A percentile compares a stretch with the other conserved stretches of the same genome.
These are phyloP conservation scores for Bombus pascuorum DNA, from an alignment of 1,140 invertebrate species.

Conservation along the genomic window DNA sequence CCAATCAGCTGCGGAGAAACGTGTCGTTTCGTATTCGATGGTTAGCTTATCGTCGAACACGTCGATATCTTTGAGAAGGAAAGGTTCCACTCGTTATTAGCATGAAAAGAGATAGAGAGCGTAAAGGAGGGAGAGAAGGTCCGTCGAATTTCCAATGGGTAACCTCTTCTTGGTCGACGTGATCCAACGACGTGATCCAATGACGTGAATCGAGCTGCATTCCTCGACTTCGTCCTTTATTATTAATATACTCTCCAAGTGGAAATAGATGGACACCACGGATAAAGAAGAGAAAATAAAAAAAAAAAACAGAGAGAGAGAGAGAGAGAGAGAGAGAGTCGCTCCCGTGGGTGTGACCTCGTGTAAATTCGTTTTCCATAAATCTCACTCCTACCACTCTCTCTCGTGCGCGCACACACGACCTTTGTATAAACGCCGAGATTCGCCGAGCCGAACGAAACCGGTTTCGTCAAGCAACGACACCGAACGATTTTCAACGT, in stretches of 20 bases:
- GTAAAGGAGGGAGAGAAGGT: neutral
- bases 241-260: slow-evolving; percentile 13
- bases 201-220: neutral
- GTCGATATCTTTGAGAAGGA: slow-evolving; percentile 30
- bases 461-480: slow-evolving; percentile 73
- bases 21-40: slow-evolving; percentile 19
- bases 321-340: slow-evolving; percentile 58
- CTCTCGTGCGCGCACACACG: slow-evolving; percentile 62
- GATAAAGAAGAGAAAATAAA: slow-evolving; percentile 24
- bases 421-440: slow-evolving; percentile 71
- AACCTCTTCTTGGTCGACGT: neutral
- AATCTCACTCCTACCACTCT: slow-evolving; percentile 73
- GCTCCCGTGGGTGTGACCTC: slow-evolving; percentile 72
- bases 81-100: slow-evolving; percentile 41
- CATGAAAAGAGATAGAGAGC: slow-evolving; percentile 12
- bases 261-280: slow-evolving; percentile 16
- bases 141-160: slow-evolving; percentile 6
- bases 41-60: slow-evolving; percentile 34
- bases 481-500: slow-evolving; percentile 69
- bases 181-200: neutral
- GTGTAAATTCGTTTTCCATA: slow-evolving; percentile 76
- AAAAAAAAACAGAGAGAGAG: slow-evolving; percentile 1
- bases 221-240: slow-evolving; percentile 18
- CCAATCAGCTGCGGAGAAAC: slow-evolving; percentile 18
- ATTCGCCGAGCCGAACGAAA: slow-evolving; percentile 75